Evolutionary conservation across 2,797 vertebrate genomes (phyloP), one percentile per base, ranked within the genome.

Genomic region (Chrosomus eos): DNA sequence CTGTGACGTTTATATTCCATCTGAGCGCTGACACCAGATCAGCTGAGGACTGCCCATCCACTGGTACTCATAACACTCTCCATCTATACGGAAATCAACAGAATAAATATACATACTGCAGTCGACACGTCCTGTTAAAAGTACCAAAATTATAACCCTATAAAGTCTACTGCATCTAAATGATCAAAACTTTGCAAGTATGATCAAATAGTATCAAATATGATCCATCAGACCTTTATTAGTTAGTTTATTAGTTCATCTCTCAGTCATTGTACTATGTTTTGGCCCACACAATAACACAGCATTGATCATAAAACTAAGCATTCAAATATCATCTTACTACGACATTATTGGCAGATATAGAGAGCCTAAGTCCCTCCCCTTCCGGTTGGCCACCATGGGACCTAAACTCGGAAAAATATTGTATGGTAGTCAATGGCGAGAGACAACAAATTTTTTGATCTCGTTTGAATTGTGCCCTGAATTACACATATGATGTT

Each of bases 1-100:
- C 98, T 91, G 97, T 99, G 88, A 99, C 97, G 0, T 98, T 99
- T 90, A 97, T 86, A 97, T 86, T 80, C 98, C 97, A 5, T 99
- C 98, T 0, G 98, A 99, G 74, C 98, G 97, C 90, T 99, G 97
- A 89, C 98, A 99, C 97, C 97, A 99, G 80, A 95, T 90, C 0
- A 95, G 92, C 18, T 95, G 93, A 86, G 93, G 95, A 62, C 95
- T 92, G 16, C 96, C 95, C 94, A 97, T 93, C 98, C 98, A 99
- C 83, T 96, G 97, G 91, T 98, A 99, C 75, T 98, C 96, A 16
- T 96, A 98, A 85, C 98, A 99, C 74, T 97, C 96, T 0, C 98
- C 98, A 84, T 95, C 98, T 99, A 89, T 38, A 77, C 4, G 1
- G 36, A 87, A 85, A 86, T 26, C 21, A 40, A 80, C 10, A 82